These are phyloP conservation scores for Epirrhoe alternata DNA, from an alignment of 2,888 invertebrate genomes.

Conservation along the genomic window DNA sequence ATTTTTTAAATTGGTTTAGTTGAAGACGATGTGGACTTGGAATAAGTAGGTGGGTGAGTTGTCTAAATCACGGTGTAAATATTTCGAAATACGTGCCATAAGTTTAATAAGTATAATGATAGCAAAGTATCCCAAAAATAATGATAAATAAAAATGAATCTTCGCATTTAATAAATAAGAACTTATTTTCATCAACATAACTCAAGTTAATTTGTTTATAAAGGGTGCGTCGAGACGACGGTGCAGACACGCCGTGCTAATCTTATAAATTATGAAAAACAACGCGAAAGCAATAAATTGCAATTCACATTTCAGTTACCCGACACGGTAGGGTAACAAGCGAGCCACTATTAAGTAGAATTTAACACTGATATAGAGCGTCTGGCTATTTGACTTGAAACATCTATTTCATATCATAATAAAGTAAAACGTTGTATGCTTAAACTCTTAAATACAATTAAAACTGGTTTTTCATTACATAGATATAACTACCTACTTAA, in stretches of 20 bases:
- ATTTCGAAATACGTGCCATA: too few species aligned
- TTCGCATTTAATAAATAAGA: neutral
- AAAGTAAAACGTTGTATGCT: too few species aligned
- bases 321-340: conserved; percentile 48
- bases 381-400: conserved; percentile 2
- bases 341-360: conserved; percentile 24
- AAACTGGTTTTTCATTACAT: neutral
- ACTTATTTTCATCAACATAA: conserved; percentile 33
- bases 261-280: conserved; percentile 78
- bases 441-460: too few species aligned
- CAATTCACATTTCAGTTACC: conserved; percentile 62
- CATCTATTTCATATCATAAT: neutral
- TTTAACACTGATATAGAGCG: conserved; percentile 16
- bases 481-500: neutral
- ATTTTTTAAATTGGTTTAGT: conserved; percentile 2
- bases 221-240: conserved; percentile 29
- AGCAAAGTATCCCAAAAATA: neutral
- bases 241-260: conserved; percentile 48
- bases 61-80: too few species aligned
- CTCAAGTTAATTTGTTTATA: conserved; percentile 37
- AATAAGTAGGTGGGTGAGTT: neutral
- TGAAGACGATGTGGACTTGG: neutral
- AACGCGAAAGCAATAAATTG: conserved; percentile 73
- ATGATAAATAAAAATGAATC: neutral
- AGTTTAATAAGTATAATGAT: too few species aligned